Conservation (phyloP, 1,140 invertebrate species). For the Drosophila sp. region DNA sequence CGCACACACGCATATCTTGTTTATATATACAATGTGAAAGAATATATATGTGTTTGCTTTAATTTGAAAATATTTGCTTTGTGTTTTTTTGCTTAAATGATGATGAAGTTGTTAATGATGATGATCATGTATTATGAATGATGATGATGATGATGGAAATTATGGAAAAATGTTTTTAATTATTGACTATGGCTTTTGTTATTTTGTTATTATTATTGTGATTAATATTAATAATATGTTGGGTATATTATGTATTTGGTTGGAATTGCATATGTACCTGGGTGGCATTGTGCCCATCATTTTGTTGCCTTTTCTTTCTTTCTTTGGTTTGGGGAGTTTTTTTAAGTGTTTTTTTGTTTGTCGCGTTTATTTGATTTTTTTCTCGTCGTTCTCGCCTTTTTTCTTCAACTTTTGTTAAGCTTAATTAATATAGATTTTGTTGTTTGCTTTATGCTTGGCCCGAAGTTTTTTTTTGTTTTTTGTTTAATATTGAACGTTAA, state of each 20-base stretch:
- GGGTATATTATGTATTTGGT: slow-evolving; percentile 5
- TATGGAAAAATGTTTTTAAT: slow-evolving; percentile 40
- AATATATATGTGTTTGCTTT: slow-evolving; percentile 12
- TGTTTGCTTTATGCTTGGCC: slow-evolving; percentile 28
- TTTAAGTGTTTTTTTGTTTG: slow-evolving; percentile 15
- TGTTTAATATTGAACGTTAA: slow-evolving; percentile 25
- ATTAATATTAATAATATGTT: slow-evolving; percentile 56
- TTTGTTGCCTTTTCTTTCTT: slow-evolving; percentile 68
- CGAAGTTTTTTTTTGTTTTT: slow-evolving; percentile 39
- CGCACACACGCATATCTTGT: slow-evolving; percentile 30
- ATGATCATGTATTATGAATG: background rate
- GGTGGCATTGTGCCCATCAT: slow-evolving; percentile 83
- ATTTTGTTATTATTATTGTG: slow-evolving; percentile 21
- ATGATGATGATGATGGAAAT: slow-evolving; percentile 5
- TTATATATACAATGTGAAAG: slow-evolving; percentile 18
- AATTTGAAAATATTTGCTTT: slow-evolving; percentile 19
- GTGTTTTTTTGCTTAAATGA: slow-evolving; percentile 4
- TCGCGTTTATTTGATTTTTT: slow-evolving; percentile 38
- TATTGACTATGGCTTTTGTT: slow-evolving; percentile 45
- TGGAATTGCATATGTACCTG: slow-evolving; percentile 73
- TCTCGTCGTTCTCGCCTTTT: slow-evolving; percentile 25
- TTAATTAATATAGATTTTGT: slow-evolving; percentile 57
- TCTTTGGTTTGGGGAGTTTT: slow-evolving; percentile 33
- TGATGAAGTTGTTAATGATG: background rate
- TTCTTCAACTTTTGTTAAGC: slow-evolving; percentile 24